Base-by-base conservation (phyloP, 2,797 vertebrate species). In the Fratercula arctica region DNA sequence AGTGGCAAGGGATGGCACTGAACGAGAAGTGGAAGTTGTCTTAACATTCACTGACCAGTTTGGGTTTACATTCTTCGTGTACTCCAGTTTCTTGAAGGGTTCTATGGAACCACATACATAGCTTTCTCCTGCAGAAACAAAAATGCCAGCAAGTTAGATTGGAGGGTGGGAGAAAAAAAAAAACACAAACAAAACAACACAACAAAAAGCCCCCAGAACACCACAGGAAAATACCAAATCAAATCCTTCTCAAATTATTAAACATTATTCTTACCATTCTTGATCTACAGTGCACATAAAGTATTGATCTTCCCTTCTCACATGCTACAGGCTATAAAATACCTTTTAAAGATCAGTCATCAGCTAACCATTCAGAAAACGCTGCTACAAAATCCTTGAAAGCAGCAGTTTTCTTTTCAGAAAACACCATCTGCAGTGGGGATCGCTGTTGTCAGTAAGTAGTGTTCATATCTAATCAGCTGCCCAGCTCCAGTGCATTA, bases 51-150 rank as follows among this genome's bases (percentile, higher is more conserved):
- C 98, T 1, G 99, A 98, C 99, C 99, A 99, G 98, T 99, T 99
- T 82, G 99, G 99, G 94, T 99, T 99, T 96, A 99, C 99, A 67
- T 99, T 99, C 98, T 99, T 99, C 31, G 99, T 99, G 97, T 99
- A 99, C 77, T 99, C 99, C 97, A 99, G 96, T 88, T 98, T 99
- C 98, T 99, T 99, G 97, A 98, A 99, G 67, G 99, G 99, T 92
- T 99, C 99, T 77, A 99, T 99, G 81, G 99, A 99, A 77, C 99
- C 99, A 89, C 99, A 99, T 8, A 99, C 98, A 53, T 99, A 99
- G 96, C 99, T 99, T 96, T 99, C 99, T 15, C 99, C 99, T 99
- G 89, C 3, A 6, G 74, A 93, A 94, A 89, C 76, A 95, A 26
- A 89, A 96, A 37, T 20, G 37, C 2, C 85, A 91, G 46, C 24